Conservation (phyloP, 2,888 invertebrate genomes). For the Ctena decussata region DNA sequence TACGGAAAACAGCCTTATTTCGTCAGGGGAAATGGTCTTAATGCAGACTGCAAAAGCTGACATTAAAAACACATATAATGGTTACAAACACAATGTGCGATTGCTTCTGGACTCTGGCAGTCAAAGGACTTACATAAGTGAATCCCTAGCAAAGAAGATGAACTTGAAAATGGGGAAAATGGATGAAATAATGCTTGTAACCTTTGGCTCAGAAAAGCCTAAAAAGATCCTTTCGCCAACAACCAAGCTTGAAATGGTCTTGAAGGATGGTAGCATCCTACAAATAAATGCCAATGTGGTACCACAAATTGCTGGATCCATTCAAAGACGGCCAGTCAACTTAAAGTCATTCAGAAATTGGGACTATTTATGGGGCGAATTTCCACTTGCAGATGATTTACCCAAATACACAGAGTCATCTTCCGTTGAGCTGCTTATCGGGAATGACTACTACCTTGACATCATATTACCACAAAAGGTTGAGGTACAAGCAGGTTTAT, state of each 20-base stretch:
- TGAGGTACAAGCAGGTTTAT: slow-evolving; percentile 10
- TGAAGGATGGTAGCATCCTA: slow-evolving; percentile 6
- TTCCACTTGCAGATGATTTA: neutral
- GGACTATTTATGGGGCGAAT: too few relatives aligned
- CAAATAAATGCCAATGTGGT: slow-evolving; percentile 10
- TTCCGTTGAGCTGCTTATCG: neutral
- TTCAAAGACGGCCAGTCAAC: neutral
- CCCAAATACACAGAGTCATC: neutral
- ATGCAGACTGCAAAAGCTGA: slow-evolving; percentile 37
- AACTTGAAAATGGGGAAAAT: neutral
- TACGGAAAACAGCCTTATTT: slow-evolving; percentile 30
- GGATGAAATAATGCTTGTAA: neutral
- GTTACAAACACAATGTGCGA: neutral
- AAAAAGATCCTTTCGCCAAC: neutral
- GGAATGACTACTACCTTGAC: slow-evolving; percentile 20
- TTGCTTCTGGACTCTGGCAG: slow-evolving; percentile 29
- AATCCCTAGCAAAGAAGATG: slow-evolving; percentile 10
- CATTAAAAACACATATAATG: slow-evolving; percentile 11
- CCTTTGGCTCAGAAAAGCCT: slow-evolving; percentile 1
- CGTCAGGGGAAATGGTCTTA: slow-evolving; percentile 30
- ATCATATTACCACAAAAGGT: slow-evolving; percentile 5
- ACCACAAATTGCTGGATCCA: neutral
- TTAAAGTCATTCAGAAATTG: neutral
- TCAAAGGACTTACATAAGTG: slow-evolving; percentile 22
- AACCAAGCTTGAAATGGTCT: neutral